These are phyloP conservation scores for Cottus gobio DNA, from an alignment of 2,113 vertebrate genomes.

Conservation along the genomic window DNA sequence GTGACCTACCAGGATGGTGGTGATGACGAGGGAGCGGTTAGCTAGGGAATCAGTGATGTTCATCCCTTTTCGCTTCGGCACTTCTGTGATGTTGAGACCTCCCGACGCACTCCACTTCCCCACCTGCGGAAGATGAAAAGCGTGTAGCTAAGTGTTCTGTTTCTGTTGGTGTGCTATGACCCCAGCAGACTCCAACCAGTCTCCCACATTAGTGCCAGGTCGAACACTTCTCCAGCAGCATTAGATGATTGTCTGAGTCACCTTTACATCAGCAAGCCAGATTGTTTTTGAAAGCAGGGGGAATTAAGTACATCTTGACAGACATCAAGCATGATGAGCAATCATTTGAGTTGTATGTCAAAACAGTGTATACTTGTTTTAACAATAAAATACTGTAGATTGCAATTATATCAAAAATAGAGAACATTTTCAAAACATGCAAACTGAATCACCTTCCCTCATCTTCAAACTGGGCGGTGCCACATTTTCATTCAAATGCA, in stretches of 20 bases:
- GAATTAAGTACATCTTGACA: slow-evolving; percentile 26
- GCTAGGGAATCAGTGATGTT: slow-evolving; percentile 98
- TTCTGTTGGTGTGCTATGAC: slow-evolving; percentile 54
- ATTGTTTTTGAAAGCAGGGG: slow-evolving; percentile 38
- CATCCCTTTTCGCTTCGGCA: slow-evolving; percentile 91
- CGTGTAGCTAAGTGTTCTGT: slow-evolving; percentile 59
- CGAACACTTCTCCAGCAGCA: slow-evolving; percentile 61
- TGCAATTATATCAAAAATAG: neutral
- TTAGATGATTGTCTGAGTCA: slow-evolving; percentile 76
- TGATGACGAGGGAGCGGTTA: slow-evolving; percentile 95
- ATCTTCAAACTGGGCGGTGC: neutral
- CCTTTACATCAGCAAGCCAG: slow-evolving; percentile 53
- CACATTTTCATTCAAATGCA: neutral
- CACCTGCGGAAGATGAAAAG: slow-evolving; percentile 86
- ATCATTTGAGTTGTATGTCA: neutral
- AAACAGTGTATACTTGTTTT: neutral
- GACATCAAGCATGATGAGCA: slow-evolving; percentile 42
- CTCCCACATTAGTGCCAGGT: slow-evolving; percentile 61
- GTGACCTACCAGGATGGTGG: slow-evolving; percentile 94
- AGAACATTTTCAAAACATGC: neutral
- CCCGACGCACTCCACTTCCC: slow-evolving; percentile 95
- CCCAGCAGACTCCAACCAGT: slow-evolving; percentile 47
- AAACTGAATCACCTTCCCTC: neutral
- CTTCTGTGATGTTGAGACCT: slow-evolving; percentile 96
- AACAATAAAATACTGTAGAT: neutral